These are phyloP conservation scores for Atherinomorus stipes DNA, from an alignment of 2,113 vertebrate genomes.

Conservation along the genomic window DNA sequence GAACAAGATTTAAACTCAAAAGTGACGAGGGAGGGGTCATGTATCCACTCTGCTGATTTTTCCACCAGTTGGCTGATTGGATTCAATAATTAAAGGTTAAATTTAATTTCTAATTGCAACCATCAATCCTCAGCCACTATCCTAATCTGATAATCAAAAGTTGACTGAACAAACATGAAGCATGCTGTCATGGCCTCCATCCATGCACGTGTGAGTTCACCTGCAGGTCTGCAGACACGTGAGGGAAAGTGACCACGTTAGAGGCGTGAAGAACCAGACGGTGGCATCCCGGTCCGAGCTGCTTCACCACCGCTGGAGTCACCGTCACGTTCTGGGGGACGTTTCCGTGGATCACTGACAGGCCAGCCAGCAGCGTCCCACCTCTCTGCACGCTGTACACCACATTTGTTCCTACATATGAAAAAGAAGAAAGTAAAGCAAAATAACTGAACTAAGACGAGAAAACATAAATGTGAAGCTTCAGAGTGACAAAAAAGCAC, in stretches of 20 bases:
- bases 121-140: slow-evolving; percentile 3
- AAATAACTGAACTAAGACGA: background rate
- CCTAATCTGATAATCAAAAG: slow-evolving; percentile 7
- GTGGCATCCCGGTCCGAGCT: slow-evolving; percentile 83
- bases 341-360: slow-evolving; percentile 61
- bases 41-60: background rate
- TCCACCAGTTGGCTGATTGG: background rate
- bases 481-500: background rate
- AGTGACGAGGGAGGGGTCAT: background rate
- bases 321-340: slow-evolving; percentile 85
- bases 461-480: background rate
- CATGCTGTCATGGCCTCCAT: too few relatives aligned
- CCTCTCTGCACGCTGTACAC: slow-evolving; percentile 78
- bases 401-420: slow-evolving; percentile 82
- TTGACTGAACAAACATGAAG: background rate
- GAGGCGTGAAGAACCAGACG: slow-evolving; percentile 81
- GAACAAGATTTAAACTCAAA: background rate
- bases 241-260: slow-evolving; percentile 38
- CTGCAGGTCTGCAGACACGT: slow-evolving; percentile 68
- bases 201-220: slow-evolving; percentile 19
- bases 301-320: slow-evolving; percentile 62
- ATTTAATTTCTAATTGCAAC: slow-evolving; percentile 29
- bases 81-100: slow-evolving; percentile 33
- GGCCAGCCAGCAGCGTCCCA: slow-evolving; percentile 71
- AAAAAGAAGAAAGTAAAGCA: background rate